Conservation (phyloP, 2,113 vertebrate genomes). For the Urocitellus parryii region DNA sequence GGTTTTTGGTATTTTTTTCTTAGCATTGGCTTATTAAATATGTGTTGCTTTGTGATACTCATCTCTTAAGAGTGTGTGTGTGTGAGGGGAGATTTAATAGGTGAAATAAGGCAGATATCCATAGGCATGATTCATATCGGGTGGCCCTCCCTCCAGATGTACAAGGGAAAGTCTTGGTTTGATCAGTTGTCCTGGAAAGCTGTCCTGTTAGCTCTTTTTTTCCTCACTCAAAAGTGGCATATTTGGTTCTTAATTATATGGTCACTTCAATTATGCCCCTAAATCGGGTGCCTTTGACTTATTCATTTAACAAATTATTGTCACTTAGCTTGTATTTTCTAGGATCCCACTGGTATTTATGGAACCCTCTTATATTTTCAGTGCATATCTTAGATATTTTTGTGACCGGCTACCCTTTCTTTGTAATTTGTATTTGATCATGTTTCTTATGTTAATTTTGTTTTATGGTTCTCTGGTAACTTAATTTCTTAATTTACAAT, state of each 20-base stretch:
- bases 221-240: neutral
- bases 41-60: neutral
- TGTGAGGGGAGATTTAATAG: neutral
- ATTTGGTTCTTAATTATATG: neutral
- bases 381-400: neutral
- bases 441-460: neutral
- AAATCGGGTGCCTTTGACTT: neutral
- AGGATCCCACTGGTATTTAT: neutral
- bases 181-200: neutral
- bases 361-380: neutral
- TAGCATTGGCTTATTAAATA: neutral
- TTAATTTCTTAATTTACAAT: slow-evolving; percentile 41
- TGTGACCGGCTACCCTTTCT: neutral
- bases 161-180: neutral
- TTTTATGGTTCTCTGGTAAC: slow-evolving; percentile 22
- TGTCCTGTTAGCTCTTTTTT: neutral
- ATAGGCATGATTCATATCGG: neutral
- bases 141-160: fast-evolving
- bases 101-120: neutral
- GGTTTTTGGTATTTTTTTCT: neutral
- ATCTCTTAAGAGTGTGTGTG: neutral
- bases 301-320: neutral
- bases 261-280: neutral
- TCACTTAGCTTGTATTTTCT: neutral
- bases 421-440: neutral